Conservation (phyloP, 2,888 invertebrate species). For the Eristalis tenax region DNA sequence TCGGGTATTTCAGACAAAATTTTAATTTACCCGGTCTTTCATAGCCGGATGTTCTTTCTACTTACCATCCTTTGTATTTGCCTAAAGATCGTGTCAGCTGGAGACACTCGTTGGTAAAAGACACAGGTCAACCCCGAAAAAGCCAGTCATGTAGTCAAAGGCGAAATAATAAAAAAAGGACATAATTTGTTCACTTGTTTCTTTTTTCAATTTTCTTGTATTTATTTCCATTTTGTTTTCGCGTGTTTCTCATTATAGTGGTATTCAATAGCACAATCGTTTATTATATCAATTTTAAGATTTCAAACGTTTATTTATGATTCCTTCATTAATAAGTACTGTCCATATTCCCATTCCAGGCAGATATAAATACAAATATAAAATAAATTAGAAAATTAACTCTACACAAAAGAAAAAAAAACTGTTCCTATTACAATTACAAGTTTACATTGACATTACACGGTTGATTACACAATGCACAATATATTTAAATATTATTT, state of each 20-base stretch:
- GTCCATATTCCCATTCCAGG: conserved; percentile 56
- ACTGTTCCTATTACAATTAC: conserved; percentile 44
- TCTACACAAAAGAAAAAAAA: conserved; percentile 40
- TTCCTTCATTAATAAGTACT: not conserved
- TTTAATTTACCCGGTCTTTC: no score
- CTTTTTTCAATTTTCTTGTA: conserved; percentile 35
- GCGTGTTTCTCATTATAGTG: conserved; percentile 6
- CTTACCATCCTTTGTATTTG: no score
- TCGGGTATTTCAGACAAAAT: no score
- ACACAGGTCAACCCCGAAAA: no score
- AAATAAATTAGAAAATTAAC: conserved; percentile 45
- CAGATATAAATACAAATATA: conserved; percentile 65
- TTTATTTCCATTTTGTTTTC: conserved; percentile 28
- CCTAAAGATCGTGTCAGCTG: no score
- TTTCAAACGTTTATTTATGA: conserved; percentile 38
- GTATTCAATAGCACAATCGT: conserved; percentile 58
- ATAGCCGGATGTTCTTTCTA: no score
- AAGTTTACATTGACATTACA: conserved; percentile 58
- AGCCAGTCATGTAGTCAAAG: no score
- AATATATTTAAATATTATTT: conserved; percentile 45
- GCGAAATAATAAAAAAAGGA: not conserved
- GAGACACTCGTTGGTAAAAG: no score
- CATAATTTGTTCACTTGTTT: conserved; percentile 36
- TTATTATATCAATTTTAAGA: conserved; percentile 33
- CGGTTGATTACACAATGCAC: conserved; percentile 63